These are phyloP conservation scores for Nowickia ferox DNA, from an alignment of 2,888 invertebrate species.

Conservation along the genomic window DNA sequence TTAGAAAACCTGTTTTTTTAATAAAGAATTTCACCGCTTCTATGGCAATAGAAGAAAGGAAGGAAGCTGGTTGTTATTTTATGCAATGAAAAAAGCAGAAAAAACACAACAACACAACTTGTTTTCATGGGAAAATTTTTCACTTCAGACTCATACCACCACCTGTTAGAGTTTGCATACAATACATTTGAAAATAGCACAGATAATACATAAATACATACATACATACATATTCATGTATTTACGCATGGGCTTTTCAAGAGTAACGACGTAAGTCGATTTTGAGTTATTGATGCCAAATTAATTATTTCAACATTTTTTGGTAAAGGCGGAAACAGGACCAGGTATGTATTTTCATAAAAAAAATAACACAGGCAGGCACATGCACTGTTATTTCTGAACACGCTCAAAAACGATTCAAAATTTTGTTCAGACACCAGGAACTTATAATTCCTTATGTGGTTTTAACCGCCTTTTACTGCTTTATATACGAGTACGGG, in stretches of 20 bases:
- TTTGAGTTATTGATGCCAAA: too few relatives aligned
- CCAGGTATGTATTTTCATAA: too few relatives aligned
- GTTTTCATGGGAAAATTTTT: slow-evolving; percentile 52
- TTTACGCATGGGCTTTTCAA: background rate
- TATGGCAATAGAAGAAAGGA: slow-evolving; percentile 5
- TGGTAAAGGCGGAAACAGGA: too few relatives aligned
- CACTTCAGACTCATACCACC: slow-evolving; percentile 49
- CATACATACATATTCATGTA: background rate
- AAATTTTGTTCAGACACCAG: too few relatives aligned
- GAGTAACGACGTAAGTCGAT: too few relatives aligned
- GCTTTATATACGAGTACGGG: too few relatives aligned
- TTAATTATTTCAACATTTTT: too few relatives aligned
- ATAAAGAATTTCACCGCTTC: slow-evolving; percentile 3
- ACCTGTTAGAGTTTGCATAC: slow-evolving; percentile 61
- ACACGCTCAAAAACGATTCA: too few relatives aligned
- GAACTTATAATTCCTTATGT: too few relatives aligned
- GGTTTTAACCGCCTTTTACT: too few relatives aligned
- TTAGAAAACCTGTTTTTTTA: slow-evolving; percentile 52
- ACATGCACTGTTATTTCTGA: too few relatives aligned
- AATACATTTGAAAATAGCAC: background rate
- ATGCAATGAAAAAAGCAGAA: background rate
- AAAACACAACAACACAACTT: slow-evolving; percentile 55
- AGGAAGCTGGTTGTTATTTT: slow-evolving; percentile 48
- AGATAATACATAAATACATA: background rate
- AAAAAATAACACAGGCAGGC: too few relatives aligned